These are phyloP conservation scores for Pollimyrus isidori DNA, from an alignment of 2,113 vertebrate genomes.

Conservation along the genomic window DNA sequence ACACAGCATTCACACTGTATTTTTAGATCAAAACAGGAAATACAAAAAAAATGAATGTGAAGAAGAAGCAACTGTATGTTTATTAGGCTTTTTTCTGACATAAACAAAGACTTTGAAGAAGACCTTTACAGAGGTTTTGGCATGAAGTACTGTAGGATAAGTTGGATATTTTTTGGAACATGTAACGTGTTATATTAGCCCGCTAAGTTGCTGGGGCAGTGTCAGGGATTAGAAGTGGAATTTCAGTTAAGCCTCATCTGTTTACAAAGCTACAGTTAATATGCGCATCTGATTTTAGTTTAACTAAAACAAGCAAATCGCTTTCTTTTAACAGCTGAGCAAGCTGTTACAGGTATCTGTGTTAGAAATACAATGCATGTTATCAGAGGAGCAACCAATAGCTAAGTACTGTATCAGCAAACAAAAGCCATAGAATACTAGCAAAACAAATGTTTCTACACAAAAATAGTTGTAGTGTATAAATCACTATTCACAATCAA, in stretches of 20 bases:
- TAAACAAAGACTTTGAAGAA: background rate
- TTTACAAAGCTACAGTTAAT: background rate
- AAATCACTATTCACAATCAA: background rate
- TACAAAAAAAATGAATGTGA: background rate
- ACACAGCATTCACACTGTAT: background rate
- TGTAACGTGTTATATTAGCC: background rate
- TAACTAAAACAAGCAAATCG: background rate
- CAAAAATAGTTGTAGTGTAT: background rate
- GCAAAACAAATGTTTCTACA: background rate
- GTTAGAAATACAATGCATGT: background rate
- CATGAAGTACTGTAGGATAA: background rate
- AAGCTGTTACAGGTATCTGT: background rate
- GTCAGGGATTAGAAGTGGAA: background rate
- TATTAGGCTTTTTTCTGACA: background rate
- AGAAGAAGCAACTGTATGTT: background rate
- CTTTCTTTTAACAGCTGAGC: background rate
- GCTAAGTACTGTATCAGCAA: background rate
- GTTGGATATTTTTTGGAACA: background rate
- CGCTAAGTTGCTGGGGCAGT: background rate
- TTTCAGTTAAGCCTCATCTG: background rate
- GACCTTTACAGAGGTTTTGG: background rate
- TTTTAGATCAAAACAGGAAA: background rate
- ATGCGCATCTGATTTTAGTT: background rate
- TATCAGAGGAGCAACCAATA: background rate
- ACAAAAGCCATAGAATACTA: background rate